Evolutionary conservation across 2,797 vertebrate species (phyloP).

Genomic region (Dermochelys coriacea): DNA sequence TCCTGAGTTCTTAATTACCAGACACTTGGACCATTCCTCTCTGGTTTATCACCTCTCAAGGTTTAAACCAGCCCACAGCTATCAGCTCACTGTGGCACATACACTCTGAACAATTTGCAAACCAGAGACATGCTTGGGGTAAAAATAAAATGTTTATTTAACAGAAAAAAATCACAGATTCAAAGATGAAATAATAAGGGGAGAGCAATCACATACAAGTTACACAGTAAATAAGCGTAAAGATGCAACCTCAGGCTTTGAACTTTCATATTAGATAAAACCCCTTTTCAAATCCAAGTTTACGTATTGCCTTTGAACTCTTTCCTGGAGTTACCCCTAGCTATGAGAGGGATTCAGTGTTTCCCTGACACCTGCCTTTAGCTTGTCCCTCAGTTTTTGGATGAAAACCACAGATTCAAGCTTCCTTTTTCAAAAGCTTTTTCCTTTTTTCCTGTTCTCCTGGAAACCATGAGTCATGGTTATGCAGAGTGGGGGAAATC

Average conservation of each 20-base stretch:
- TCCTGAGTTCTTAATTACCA: no score
- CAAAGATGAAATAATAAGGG: not conserved
- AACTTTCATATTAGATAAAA: not conserved
- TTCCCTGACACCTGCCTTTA: not conserved
- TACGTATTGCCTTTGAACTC: not conserved
- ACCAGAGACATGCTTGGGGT: not conserved
- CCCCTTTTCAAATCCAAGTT: not conserved
- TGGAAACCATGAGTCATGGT: not conserved
- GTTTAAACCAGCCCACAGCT: not conserved
- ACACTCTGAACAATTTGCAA: not conserved
- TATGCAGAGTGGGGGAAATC: not conserved
- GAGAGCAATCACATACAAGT: not conserved
- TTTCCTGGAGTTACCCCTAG: not conserved
- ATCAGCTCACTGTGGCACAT: not conserved
- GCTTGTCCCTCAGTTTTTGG: not conserved
- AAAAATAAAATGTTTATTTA: not conserved
- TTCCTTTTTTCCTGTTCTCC: not conserved
- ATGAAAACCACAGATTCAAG: not conserved
- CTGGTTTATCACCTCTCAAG: no score
- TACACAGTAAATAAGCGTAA: not conserved
- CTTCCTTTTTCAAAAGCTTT: not conserved
- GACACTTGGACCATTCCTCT: no score
- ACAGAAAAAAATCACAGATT: not conserved
- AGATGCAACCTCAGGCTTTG: not conserved
- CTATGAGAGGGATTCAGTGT: not conserved